Evolutionary conservation across 2,797 vertebrate genomes (phyloP).

Genomic region (Acipenser ruthenus): DNA sequence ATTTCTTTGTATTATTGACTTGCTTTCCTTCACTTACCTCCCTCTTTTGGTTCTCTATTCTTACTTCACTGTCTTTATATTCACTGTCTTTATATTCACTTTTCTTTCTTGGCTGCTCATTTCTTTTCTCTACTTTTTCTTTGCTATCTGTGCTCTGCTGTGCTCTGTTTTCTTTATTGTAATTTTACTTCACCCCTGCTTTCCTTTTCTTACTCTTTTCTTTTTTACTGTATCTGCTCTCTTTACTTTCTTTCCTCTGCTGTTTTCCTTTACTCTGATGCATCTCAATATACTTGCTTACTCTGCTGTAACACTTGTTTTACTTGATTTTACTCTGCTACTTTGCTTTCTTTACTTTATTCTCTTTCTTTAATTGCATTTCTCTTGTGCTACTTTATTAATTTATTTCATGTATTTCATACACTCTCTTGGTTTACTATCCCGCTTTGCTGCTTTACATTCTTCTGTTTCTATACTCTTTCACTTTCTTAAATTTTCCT

Average conservation of each 20-base stretch:
- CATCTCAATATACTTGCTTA: too few species aligned
- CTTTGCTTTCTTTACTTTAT: not conserved
- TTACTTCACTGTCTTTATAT: not conserved
- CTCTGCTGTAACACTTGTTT: not conserved
- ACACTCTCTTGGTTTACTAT: too few species aligned
- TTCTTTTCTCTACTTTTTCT: not conserved
- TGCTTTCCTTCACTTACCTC: not conserved
- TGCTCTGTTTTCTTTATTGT: not conserved
- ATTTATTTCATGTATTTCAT: too few species aligned
- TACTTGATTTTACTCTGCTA: not conserved
- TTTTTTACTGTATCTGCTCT: not conserved
- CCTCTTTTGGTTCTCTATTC: not conserved
- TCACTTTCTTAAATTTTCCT: too few species aligned
- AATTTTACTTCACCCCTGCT: not conserved
- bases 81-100: not conserved
- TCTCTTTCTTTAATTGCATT: too few species aligned
- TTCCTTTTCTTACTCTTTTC: not conserved
- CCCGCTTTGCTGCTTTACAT: too few species aligned
- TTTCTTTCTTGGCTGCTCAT: not conserved
- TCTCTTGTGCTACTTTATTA: too few species aligned
- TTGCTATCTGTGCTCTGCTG: constrained; percentile 6
- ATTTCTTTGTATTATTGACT: not conserved
- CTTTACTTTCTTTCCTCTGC: not conserved
- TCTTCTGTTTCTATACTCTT: too few species aligned
- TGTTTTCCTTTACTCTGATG: too few species aligned